Conservation (phyloP, 1,140 invertebrate species). For the Saccostrea echinata region DNA sequence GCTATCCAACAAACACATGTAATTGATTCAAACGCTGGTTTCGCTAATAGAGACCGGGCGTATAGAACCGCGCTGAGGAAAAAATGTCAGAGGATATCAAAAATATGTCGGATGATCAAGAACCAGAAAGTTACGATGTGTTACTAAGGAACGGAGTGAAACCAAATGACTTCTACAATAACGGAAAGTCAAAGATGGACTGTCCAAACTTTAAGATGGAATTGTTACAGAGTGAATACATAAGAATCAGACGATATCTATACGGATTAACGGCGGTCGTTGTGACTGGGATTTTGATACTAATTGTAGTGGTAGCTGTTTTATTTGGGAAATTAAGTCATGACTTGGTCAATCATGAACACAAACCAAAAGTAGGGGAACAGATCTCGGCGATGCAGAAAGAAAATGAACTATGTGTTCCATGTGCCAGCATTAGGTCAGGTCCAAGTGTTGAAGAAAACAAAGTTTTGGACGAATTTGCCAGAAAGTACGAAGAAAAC, state of each 20-base stretch:
- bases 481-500: conserved; percentile 55
- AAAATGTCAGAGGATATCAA: conserved; percentile 37
- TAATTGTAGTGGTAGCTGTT: conserved; percentile 66
- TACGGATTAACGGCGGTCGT: conserved; percentile 65
- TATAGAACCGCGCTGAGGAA: background rate
- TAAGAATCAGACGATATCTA: conserved; percentile 60
- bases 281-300: conserved; percentile 63
- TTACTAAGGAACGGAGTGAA: conserved; percentile 50
- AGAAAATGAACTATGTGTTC: conserved; percentile 67
- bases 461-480: conserved; percentile 65
- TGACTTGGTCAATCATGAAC: conserved; percentile 67
- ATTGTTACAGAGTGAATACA: conserved; percentile 56
- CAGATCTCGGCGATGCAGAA: conserved; percentile 68
- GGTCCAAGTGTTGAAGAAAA: conserved; percentile 71
- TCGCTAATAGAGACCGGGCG: conserved; percentile 26
- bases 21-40: conserved; percentile 34
- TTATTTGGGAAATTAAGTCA: conserved; percentile 69
- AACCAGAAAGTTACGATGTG: conserved; percentile 45
- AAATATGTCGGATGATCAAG: conserved; percentile 36
- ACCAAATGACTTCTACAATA: conserved; percentile 46
- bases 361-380: conserved; percentile 72
- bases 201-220: conserved; percentile 28
- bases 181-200: conserved; percentile 38
- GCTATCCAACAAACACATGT: conserved; percentile 23
- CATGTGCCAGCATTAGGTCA: conserved; percentile 65